Conservation (phyloP, 2,888 invertebrate species). For the Callosobruchus maculatus region DNA sequence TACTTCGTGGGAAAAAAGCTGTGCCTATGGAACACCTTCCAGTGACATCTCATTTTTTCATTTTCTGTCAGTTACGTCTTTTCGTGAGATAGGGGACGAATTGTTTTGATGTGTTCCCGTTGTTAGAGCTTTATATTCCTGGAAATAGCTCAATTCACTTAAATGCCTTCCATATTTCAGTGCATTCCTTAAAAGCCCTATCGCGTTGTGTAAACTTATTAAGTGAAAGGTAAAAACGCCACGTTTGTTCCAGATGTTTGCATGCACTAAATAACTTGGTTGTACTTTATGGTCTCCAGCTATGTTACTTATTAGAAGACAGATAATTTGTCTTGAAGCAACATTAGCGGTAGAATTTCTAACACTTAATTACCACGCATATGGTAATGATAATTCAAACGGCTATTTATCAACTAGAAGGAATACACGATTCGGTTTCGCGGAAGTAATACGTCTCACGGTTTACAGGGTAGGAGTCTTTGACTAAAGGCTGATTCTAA, state of each 20-base stretch:
- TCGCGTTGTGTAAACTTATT: not conserved
- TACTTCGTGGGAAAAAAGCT: too few species aligned
- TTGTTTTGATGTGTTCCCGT: too few species aligned
- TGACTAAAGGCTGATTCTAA: too few species aligned
- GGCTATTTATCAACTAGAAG: not conserved
- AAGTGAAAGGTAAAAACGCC: not conserved
- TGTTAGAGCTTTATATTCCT: not conserved
- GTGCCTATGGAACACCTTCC: too few species aligned
- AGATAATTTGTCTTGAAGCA: not conserved
- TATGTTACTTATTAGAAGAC: not conserved
- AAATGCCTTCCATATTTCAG: slow-evolving; percentile 4
- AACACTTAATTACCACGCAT: not conserved
- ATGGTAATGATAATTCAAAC: not conserved
- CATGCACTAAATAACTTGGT: not conserved
- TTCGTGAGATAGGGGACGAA: too few species aligned
- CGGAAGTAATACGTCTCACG: too few species aligned
- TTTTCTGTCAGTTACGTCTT: too few species aligned
- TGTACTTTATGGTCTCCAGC: not conserved
- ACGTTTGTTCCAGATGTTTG: not conserved
- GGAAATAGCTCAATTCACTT: not conserved
- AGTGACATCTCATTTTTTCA: too few species aligned
- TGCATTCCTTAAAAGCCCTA: not conserved
- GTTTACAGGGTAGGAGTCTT: not conserved
- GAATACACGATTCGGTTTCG: not conserved
- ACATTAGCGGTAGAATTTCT: not conserved